Evolutionary conservation across 2,888 invertebrate genomes (phyloP), one percentile per base, ranked within the genome.

Genomic region (Philopedon plagiatum): DNA sequence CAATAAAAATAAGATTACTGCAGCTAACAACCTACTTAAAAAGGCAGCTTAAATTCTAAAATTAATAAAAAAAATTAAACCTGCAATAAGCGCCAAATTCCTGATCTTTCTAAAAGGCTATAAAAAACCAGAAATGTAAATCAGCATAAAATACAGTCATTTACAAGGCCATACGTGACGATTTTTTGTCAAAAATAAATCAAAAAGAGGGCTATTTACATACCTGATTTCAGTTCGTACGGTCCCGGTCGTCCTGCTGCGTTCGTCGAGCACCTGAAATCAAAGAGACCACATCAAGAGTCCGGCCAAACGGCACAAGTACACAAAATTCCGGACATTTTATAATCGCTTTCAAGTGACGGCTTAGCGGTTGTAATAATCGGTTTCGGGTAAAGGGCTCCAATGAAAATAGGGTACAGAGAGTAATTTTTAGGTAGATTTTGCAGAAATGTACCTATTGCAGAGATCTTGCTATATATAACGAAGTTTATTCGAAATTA

Each of bases 231-330:
- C 84, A 74, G 78, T 75, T 80, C 80, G 80, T 77, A 83, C 81
- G 75, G 80, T 80, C 77, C 81, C 81, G 60, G 77, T 66, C 60
- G 78, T 79, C 77, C 82, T 78, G 66, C 82, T 78, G 66, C 81
- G 80, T 74, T 83, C 83, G 79, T 84, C 84, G 78, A 71, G 56
- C 58, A 83, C 83, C 84, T 84, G 83, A 74, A 84, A 84, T 80
- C 82, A 84, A 83, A 79, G 71, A 80, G 80, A 81, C 82, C 81
- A 81, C 82, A 82, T 83, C 82, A 83, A 82, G 77, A 76, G 71
- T 26, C 32, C 15, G 37, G 60, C 57, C 69, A 70, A 69, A 58
- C 56, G 66, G 39, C 11, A 44, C 32, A 57, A 41, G 63, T 49
- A 49, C 37, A 41, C 62, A 63, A 63, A 49, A 57, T 70, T 21